Evolutionary conservation across 2,113 vertebrate species (phyloP), one percentile per base, ranked within the genome.

Genomic region (Gambusia affinis): DNA sequence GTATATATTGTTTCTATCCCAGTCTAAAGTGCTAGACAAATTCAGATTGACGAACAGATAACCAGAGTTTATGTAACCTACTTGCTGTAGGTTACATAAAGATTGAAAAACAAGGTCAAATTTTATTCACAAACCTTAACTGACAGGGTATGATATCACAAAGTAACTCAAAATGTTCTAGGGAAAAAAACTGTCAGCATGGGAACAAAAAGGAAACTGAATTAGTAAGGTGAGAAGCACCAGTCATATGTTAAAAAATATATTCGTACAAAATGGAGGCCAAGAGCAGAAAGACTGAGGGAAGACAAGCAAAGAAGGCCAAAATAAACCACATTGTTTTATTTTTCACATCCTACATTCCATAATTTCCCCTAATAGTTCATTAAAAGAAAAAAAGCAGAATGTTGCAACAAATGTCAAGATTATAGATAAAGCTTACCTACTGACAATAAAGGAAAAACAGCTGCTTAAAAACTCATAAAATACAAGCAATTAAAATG

Each of bases 401-500:
- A 69, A 39, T 66, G 72, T 19, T 8, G 31, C 63, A 79, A 80
- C 71, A 82, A 91, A 90, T 82, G 88, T 87, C 86, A 90, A 79
- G 67, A 75, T 76, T 39, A 60, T 82, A 82, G 80, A 80, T 27
- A 73, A 81, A 90, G 85, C 87, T 88, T 88, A 80, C 74, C 67
- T 80, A 74, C 72, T 89, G 70, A 67, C 29, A 82, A 85, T 60
- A 81, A 73, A 65, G 30, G 47, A 67, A 70, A 82, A 85, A 70
- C 72, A 82, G 65, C 64, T 61, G 80, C 80, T 76, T 74, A 63
- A 79, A 85, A 82, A 74, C 70, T 82, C 15, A 60, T 75, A 37
- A 69, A 80, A 83, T 74, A 86, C 83, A 76, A 80, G 75, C 84
- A 90, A 93, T 92, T 90, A 92, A 90, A 82, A 89, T 73, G 64